Conservation (phyloP, 23 tunicate species). For the Ciona savignyi region DNA sequence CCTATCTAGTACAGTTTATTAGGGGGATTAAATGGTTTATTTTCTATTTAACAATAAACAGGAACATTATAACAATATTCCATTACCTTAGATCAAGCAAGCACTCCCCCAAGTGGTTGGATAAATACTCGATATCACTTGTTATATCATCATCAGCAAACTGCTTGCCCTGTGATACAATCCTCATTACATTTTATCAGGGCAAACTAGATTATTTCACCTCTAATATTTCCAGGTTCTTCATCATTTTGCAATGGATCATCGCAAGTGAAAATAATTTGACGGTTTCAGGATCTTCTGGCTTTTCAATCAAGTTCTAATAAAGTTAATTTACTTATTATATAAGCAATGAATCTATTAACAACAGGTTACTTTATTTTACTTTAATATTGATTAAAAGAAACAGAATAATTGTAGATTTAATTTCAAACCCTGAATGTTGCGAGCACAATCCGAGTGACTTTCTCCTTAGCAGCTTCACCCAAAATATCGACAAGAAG, state of each 20-base stretch:
- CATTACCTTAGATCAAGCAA: constrained; percentile 78
- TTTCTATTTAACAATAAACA: too few relatives aligned
- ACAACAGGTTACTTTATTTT: too few relatives aligned
- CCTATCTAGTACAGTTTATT: too few relatives aligned
- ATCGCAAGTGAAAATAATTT: constrained; percentile 69
- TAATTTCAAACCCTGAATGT: constrained; percentile 88
- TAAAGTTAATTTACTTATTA: neutral
- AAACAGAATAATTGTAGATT: too few relatives aligned
- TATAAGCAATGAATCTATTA: too few relatives aligned
- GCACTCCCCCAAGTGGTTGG: constrained; percentile 54
- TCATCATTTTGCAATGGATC: constrained; percentile 86
- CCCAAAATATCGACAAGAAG: constrained; percentile 73
- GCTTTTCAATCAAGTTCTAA: constrained; percentile 72
- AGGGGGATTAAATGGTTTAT: too few relatives aligned
- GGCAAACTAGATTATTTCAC: too few relatives aligned
- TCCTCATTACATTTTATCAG: too few relatives aligned
- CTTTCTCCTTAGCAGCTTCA: constrained; percentile 90
- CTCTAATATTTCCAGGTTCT: constrained; percentile 73
- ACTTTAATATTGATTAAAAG: too few relatives aligned
- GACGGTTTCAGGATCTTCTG: constrained; percentile 49
- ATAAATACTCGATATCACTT: constrained; percentile 66
- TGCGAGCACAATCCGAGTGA: constrained; percentile 70
- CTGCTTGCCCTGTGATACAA: constrained; percentile 54
- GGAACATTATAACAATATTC: too few relatives aligned
- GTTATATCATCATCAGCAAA: constrained; percentile 82